Conservation (phyloP, 2,797 vertebrate species). For the Trematomus bernacchii region DNA sequence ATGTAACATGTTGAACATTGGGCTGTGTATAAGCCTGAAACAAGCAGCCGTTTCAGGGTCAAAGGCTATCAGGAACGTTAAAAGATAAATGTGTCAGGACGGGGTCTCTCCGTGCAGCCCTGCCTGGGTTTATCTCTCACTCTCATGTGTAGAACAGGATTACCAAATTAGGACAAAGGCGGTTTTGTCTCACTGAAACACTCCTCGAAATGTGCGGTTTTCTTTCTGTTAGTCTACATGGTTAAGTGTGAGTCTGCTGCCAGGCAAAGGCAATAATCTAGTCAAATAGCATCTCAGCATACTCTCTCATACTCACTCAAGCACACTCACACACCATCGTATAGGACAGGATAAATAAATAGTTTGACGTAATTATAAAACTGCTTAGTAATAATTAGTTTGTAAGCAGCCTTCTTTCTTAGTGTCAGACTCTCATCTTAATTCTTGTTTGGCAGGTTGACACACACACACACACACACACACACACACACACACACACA, state of each 20-base stretch:
- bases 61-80: constrained; percentile 4
- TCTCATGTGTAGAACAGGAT: background rate
- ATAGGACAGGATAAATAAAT: constrained; percentile 2
- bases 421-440: constrained; percentile 1
- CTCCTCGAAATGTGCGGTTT: constrained; percentile 5
- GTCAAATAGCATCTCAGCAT: background rate
- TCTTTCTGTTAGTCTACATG: background rate
- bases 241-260: background rate
- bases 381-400: constrained; percentile 24
- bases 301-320: no score
- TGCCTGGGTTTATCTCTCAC: background rate
- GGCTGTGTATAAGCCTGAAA: background rate
- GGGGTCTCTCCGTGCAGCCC: background rate
- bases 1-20: background rate
- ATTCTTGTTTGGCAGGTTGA: constrained; percentile 7
- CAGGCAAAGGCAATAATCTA: constrained; percentile 6
- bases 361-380: constrained; percentile 35
- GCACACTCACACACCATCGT: background rate
- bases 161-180: constrained; percentile 5
- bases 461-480: constrained; percentile 1
- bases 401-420: constrained; percentile 14
- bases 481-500: constrained; percentile 1
- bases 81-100: background rate
- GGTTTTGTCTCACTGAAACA: constrained; percentile 7
- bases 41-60: background rate